Conservation (phyloP, 2,797 vertebrate genomes). For the Scyliorhinus canicula region DNA sequence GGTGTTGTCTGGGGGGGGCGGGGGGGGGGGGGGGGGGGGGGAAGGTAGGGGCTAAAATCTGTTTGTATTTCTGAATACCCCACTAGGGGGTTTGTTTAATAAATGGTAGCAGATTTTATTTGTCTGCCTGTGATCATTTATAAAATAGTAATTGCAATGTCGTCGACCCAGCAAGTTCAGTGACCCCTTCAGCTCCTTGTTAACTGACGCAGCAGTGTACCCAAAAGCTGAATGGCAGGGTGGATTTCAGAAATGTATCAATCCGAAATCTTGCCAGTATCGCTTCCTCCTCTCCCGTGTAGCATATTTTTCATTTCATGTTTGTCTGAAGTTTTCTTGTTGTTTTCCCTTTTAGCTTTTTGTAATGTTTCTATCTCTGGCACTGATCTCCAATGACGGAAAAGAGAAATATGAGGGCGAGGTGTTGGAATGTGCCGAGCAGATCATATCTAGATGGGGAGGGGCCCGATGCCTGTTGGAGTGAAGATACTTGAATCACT, state of each 20-base stretch:
- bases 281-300: neutral
- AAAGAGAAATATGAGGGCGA: neutral
- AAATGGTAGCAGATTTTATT: neutral
- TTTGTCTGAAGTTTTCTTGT: neutral
- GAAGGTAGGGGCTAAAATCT: neutral
- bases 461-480: neutral
- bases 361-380: neutral
- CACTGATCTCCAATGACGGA: neutral
- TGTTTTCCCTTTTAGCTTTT: neutral
- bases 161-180: neutral
- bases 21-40: too few relatives aligned
- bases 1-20: too few relatives aligned
- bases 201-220: too few relatives aligned
- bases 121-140: neutral
- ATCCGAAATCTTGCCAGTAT: neutral
- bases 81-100: neutral
- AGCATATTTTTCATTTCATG: neutral
- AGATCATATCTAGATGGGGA: neutral
- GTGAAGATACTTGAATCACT: neutral
- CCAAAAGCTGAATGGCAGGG: neutral
- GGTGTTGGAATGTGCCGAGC: neutral
- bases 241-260: neutral
- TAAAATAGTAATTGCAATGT: neutral
- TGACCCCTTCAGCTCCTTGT: neutral
- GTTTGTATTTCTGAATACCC: neutral